Base-by-base conservation (phyloP, 2,888 invertebrate genomes). In the Sarcophaga carnaria region DNA sequence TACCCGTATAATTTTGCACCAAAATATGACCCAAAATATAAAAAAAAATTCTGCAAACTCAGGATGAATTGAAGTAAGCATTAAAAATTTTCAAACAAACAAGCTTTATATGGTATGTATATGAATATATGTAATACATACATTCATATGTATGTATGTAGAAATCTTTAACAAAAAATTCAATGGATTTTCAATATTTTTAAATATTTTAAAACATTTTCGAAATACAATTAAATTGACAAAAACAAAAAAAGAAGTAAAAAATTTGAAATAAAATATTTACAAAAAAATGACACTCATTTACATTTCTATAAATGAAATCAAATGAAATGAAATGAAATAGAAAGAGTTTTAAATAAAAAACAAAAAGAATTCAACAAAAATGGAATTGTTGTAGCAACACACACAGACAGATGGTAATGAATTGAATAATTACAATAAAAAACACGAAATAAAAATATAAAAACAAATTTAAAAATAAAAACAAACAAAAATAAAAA, bases 151-250 rank as follows among this genome's bases (percentile, higher is more conserved):
- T 27, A 10, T 37, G 37, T 10, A 10, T 10, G 10, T 37, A 37
- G 37, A 37, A 37, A 10, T 37, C 10, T 82, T 64, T 60, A 5
- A 81, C 67, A 49, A 81, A 49, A 20, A 70, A 49, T 37, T 37
- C 37, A 8, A 8, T 37, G 8, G 8, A 37, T 37, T 37, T 37
- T 37, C 37, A 10, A 37, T 37, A 37, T 37, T 37, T 37, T 37
- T 10, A 37, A 64, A 59, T 76, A 64, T 64, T 82, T 64, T 60
- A 3, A 47, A 70, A 82, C 49, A 77, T 78, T 27, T 66, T 66
- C 37, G 37, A 77, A 67, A 77, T 82, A 77, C 59, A 82, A 82
- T 83, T 60, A 72, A 77, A 72, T 77, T 60, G 60, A 71, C 63
- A 71, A 47, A 62, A 63, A 72, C 62, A 59, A 59, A 17, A 59